Evolutionary conservation across 2,888 invertebrate species (phyloP).

Genomic region (Drosophila antonietae): DNA sequence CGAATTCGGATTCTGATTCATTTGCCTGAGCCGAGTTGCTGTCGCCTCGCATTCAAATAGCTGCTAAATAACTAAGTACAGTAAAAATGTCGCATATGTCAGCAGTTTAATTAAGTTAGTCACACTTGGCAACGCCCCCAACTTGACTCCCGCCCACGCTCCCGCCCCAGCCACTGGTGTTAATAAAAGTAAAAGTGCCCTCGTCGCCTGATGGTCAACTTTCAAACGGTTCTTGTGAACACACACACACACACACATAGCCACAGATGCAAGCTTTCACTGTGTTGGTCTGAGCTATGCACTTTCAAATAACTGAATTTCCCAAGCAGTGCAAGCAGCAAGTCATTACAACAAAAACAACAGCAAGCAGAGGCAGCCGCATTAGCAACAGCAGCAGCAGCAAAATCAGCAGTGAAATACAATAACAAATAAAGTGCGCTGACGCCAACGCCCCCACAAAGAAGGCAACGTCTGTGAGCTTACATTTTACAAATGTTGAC

Average conservation of each 20-base stretch:
- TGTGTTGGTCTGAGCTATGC: conserved; percentile 7
- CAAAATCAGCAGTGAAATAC: background rate
- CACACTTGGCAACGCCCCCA: conserved; percentile 10
- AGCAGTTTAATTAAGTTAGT: conserved; percentile 35
- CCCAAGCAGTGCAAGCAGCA: conserved; percentile 30
- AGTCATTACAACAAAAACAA: background rate
- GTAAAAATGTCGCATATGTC: conserved; percentile 21
- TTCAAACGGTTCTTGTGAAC: conserved; percentile 51
- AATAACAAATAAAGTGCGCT: conserved; percentile 13
- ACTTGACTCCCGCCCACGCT: background rate
- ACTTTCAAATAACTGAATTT: conserved; percentile 12
- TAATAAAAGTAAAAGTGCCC: conserved; percentile 36
- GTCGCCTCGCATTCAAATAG: conserved; percentile 52
- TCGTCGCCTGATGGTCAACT: conserved; percentile 44
- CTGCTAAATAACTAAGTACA: conserved; percentile 53
- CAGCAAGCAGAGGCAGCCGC: background rate
- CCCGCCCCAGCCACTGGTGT: background rate
- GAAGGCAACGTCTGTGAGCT: conserved; percentile 33
- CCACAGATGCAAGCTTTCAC: conserved; percentile 29
- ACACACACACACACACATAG: background rate
- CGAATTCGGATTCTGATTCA: conserved; percentile 48
- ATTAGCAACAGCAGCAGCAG: background rate
- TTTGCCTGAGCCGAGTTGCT: conserved; percentile 20
- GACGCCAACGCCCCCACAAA: conserved; percentile 45
- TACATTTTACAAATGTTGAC: conserved; percentile 40